A percentile compares a stretch with the other conserved stretches of the same genome.
phyloP scores from a whole-genome alignment of 2,888 invertebrate species.

The Synergus laeviventris region DNA sequence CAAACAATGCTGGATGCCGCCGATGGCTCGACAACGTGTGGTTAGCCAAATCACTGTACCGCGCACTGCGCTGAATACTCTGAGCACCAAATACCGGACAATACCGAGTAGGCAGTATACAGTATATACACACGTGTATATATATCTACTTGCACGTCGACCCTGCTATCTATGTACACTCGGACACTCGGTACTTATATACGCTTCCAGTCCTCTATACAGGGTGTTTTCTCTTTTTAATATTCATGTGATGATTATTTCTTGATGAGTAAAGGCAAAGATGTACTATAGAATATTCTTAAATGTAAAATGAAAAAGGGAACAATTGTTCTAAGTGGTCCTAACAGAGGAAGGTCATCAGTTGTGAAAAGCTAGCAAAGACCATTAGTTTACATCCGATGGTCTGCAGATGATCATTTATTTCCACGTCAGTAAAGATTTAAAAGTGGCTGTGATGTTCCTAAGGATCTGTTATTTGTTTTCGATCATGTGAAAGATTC shows the following conservation, averaged over 20 bases:
- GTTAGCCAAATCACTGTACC: slow-evolving; percentile 74
- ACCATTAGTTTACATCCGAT: too few relatives aligned
- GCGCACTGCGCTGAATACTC: slow-evolving; percentile 37
- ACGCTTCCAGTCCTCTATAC: background rate
- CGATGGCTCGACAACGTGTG: slow-evolving; percentile 75
- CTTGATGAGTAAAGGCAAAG: background rate
- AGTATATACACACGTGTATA: slow-evolving; percentile 6
- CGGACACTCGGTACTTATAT: slow-evolving; percentile 13
- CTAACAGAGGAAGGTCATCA: too few relatives aligned
- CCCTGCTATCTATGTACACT: background rate
- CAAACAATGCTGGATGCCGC: slow-evolving; percentile 74
- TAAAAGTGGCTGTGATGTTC: background rate
- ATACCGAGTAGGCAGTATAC: slow-evolving; percentile 46
- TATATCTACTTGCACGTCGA: slow-evolving; percentile 19
- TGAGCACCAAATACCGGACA: slow-evolving; percentile 62
- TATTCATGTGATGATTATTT: background rate
- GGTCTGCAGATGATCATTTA: background rate
- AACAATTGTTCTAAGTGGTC: too few relatives aligned
- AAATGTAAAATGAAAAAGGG: too few relatives aligned
- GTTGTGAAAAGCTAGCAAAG: too few relatives aligned
- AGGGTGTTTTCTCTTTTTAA: background rate
- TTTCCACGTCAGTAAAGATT: background rate
- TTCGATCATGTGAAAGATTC: background rate
- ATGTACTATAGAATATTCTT: too few relatives aligned
- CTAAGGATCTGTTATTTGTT: background rate